Percentiles rank a stretch among this genome's conserved stretches.
phyloP scores from a whole-genome alignment of 1,140 invertebrate species.

The Anthonomus grandis region DNA sequence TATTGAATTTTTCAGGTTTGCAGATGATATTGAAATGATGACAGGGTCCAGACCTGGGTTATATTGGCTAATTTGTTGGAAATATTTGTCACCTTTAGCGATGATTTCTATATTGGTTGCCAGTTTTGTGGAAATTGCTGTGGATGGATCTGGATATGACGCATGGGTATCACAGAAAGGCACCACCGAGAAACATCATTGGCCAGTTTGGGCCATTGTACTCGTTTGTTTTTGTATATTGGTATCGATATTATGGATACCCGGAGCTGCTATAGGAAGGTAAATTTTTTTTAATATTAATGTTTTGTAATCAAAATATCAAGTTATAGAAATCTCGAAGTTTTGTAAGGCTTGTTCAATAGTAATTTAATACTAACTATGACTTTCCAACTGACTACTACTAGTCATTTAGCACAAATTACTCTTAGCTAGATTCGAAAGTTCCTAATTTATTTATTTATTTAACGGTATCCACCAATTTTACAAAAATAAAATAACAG shows the following conservation, averaged over 20 bases:
- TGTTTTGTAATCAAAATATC: no score
- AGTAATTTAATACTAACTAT: no score
- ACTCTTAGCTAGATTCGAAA: no score
- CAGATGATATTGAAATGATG: conserved; percentile 93
- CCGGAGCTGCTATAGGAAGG: conserved; percentile 77
- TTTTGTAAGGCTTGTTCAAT: no score
- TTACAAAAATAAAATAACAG: no score
- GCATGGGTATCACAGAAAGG: conserved; percentile 79
- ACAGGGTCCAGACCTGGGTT: conserved; percentile 80
- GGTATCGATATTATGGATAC: conserved; percentile 85
- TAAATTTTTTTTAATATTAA: conserved; percentile 43
- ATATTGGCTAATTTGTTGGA: conserved; percentile 93
- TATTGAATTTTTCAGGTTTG: conserved; percentile 60
- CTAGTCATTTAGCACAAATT: no score
- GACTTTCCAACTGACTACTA: no score
- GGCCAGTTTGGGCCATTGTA: conserved; percentile 77
- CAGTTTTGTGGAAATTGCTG: conserved; percentile 77
- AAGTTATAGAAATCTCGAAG: no score
- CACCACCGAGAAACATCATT: conserved; percentile 67
- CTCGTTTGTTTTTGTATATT: conserved; percentile 73
- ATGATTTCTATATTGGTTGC: conserved; percentile 86
- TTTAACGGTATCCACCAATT: no score
- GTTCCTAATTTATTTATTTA: no score
- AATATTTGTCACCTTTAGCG: conserved; percentile 84
- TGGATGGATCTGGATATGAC: conserved; percentile 78